A percentile compares a stretch with the other conserved stretches of the same genome.
These are phyloP conservation scores for Thaleichthys pacificus DNA, from an alignment of 2,797 vertebrate species.

Conservation along the genomic window DNA sequence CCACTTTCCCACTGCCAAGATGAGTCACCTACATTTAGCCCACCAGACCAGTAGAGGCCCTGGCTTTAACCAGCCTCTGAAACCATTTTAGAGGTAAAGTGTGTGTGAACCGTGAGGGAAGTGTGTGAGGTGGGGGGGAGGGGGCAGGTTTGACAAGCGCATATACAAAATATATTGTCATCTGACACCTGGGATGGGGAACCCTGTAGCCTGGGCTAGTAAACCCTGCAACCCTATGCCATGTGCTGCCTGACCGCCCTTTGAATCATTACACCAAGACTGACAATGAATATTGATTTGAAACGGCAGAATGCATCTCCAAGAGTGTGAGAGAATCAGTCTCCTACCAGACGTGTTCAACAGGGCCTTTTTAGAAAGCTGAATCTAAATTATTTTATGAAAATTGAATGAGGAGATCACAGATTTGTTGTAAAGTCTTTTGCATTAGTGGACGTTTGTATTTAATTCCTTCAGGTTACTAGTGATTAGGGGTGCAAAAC, in stretches of 20 bases:
- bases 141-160: slow-evolving; percentile 21
- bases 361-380: too few relatives aligned
- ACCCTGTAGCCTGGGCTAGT: slow-evolving; percentile 26
- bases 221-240: slow-evolving; percentile 5
- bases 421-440: too few relatives aligned
- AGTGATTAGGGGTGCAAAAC: too few relatives aligned
- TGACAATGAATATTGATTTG: slow-evolving; percentile 54
- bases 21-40: slow-evolving; percentile 11
- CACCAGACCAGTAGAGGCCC: slow-evolving; percentile 3
- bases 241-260: slow-evolving; percentile 16
- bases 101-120: slow-evolving; percentile 13
- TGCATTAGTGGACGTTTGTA: too few relatives aligned
- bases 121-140: neutral
- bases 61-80: slow-evolving; percentile 8
- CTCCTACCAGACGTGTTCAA: too few relatives aligned
- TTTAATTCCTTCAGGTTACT: too few relatives aligned
- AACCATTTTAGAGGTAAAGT: slow-evolving; percentile 11
- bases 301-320: slow-evolving; percentile 29
- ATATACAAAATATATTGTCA: slow-evolving; percentile 9
- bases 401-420: too few relatives aligned
- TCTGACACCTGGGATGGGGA: slow-evolving; percentile 31
- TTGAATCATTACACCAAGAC: slow-evolving; percentile 43
- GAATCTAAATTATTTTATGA: too few relatives aligned
- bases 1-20: neutral
- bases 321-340: too few relatives aligned